phyloP scores from a whole-genome alignment of 37 sponge, comb jelly and placozoan species.

The Hormiphora californensis region DNA sequence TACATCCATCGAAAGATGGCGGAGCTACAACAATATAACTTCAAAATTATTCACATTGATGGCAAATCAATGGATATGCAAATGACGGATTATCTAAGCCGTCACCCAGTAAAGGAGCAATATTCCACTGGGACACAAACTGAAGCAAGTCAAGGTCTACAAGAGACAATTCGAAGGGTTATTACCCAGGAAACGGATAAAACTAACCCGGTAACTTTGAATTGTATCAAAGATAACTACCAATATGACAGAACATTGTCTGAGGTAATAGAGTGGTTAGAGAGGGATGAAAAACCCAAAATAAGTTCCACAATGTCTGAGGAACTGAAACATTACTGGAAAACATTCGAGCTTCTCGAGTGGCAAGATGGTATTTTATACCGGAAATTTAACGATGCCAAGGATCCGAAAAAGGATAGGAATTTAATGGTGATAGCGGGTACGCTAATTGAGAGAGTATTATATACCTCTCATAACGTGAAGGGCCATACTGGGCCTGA shows the following conservation, averaged over 20 bases:
- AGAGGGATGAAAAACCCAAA: not conserved
- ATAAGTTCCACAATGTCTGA: too few species aligned
- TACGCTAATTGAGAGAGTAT: not conserved
- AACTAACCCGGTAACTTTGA: not conserved
- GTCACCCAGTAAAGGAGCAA: not conserved
- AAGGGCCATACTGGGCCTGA: not conserved
- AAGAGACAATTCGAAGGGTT: not conserved
- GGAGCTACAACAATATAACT: not conserved
- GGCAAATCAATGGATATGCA: not conserved
- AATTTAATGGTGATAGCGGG: not conserved
- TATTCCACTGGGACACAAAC: not conserved
- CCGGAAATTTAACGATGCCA: not conserved
- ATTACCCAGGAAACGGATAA: not conserved
- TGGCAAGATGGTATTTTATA: not conserved
- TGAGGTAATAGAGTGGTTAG: not conserved
- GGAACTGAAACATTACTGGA: conserved; percentile 4
- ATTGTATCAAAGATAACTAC: not conserved
- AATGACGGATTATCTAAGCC: conserved; percentile 12
- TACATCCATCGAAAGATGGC: conserved; percentile 1
- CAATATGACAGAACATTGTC: not conserved
- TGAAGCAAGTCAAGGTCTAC: not conserved
- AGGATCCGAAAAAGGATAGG: not conserved
- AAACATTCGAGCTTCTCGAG: not conserved
- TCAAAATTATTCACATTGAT: not conserved
- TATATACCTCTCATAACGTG: not conserved